Conservation (phyloP, 2,797 vertebrate species). For the Lutjanus campechanus region DNA sequence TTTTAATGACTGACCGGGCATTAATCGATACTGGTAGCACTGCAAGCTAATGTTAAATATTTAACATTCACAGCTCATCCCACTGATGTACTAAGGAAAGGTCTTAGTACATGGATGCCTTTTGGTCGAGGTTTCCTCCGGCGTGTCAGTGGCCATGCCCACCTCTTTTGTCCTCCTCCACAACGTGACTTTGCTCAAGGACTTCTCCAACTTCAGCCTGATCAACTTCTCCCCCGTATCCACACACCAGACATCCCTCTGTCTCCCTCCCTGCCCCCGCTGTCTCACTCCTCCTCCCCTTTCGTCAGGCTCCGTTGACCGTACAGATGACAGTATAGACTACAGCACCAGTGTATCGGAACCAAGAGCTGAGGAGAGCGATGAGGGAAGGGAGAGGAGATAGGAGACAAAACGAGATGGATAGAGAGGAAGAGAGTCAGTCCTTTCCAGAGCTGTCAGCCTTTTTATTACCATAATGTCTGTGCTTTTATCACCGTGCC, state of each 20-base stretch:
- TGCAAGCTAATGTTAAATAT: conserved; percentile 50
- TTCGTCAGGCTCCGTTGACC: conserved; percentile 71
- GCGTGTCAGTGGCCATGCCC: conserved; percentile 35
- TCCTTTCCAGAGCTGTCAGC: conserved; percentile 58
- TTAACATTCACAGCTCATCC: conserved; percentile 66
- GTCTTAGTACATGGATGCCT: conserved; percentile 42
- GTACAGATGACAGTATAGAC: conserved; percentile 72
- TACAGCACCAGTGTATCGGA: conserved; percentile 66
- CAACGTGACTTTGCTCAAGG: conserved; percentile 78
- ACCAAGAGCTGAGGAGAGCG: conserved; percentile 58
- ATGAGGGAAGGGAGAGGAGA: conserved; percentile 51
- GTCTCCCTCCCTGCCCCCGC: conserved; percentile 25
- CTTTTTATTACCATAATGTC: conserved; percentile 75
- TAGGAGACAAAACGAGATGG: conserved; percentile 62
- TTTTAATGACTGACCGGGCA: conserved; percentile 50
- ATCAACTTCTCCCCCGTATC: conserved; percentile 58
- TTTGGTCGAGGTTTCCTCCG: conserved; percentile 45
- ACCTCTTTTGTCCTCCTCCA: conserved; percentile 50
- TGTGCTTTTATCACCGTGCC: conserved; percentile 69
- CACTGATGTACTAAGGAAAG: conserved; percentile 43
- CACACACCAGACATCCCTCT: conserved; percentile 50
- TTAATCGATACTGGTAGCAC: conserved; percentile 60
- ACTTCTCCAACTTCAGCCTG: conserved; percentile 67
- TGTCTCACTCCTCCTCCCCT: conserved; percentile 62
- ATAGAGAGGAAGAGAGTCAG: conserved; percentile 55